Evolutionary conservation across 2,113 vertebrate genomes (phyloP), one percentile per base, ranked within the genome.

Genomic region (Myiagra hebetior): DNA sequence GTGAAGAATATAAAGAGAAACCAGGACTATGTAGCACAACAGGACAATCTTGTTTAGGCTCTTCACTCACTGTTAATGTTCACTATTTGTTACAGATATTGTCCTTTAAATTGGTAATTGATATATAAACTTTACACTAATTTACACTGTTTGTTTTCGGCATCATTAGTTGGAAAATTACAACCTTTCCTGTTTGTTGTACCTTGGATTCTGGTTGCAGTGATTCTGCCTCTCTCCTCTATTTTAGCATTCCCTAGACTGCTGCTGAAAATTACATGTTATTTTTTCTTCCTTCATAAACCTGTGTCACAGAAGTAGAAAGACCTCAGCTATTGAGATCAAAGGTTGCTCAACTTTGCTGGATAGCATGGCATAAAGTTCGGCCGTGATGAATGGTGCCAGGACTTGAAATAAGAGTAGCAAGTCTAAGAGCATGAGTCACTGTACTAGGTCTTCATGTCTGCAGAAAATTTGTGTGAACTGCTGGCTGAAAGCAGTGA

Each of bases 231-330:
- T 87, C 76, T 93, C 22, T 37, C 37, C 24, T 53, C 50, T 86
- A 49, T 94, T 96, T 87, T 82, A 91, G 52, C 67, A 73, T 93
- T 95, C 70, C 62, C 83, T 81, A 63, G 91, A 89, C 23, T 70
- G 86, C 92, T 95, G 94, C 85, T 90, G 87, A 94, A 97, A 97
- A 95, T 97, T 96, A 90, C 93, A 92, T 87, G 91, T 89, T 91
- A 92, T 78, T 91, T 92, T 97, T 96, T 7, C 60, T 81, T 64
- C 47, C 65, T 93, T 97, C 94, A 86, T 81, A 76, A 74, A 78
- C 59, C 65, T 2, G 1, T 92, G 94, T 77, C 68, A 76, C 57
- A 81, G 87, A 64, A 88, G 72, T 87, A 93, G 87, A 73, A 92
- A 78, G 84, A 72, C 76, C 94, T 86, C 30, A 42, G 70, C 78